Evolutionary conservation across 2,797 vertebrate species (phyloP).

Genomic region (Rhinella marina): DNA sequence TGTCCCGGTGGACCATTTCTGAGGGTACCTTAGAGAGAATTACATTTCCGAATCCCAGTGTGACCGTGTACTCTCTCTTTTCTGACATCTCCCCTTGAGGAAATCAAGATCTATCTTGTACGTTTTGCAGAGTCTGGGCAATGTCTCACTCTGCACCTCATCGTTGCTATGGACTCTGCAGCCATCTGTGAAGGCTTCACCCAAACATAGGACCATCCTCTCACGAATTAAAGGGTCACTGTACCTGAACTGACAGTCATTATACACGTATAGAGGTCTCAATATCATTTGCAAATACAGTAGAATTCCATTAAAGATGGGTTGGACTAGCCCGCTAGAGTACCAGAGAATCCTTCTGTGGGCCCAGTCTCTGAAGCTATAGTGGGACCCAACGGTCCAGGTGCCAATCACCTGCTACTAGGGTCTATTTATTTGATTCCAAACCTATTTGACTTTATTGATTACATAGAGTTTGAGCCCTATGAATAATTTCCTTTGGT

Average conservation of each 20-base stretch:
- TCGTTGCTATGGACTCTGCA: neutral
- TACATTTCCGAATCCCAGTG: constrained; percentile 43
- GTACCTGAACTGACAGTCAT: neutral
- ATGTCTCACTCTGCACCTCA: neutral
- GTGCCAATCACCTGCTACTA: no score
- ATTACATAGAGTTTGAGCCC: no score
- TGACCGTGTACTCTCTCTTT: constrained; percentile 35
- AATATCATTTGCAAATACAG: neutral
- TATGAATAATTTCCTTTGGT: no score
- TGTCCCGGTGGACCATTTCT: constrained; percentile 38
- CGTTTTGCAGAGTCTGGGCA: constrained; percentile 13
- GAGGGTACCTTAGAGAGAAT: constrained; percentile 30
- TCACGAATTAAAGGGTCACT: neutral
- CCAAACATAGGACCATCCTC: neutral
- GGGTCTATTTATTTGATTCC: no score
- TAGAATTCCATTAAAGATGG: neutral
- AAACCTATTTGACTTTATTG: no score
- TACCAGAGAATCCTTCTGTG: no score
- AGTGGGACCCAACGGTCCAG: no score
- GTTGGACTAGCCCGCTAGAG: neutral
- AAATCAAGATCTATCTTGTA: constrained; percentile 32
- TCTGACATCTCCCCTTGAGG: constrained; percentile 36
- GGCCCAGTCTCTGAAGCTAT: no score
- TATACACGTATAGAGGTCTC: neutral
- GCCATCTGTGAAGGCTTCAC: neutral